A percentile compares a stretch with the other conserved stretches of the same genome.
phyloP scores from a whole-genome alignment of 2,113 vertebrate species.

The Micronycteris hirsuta region DNA sequence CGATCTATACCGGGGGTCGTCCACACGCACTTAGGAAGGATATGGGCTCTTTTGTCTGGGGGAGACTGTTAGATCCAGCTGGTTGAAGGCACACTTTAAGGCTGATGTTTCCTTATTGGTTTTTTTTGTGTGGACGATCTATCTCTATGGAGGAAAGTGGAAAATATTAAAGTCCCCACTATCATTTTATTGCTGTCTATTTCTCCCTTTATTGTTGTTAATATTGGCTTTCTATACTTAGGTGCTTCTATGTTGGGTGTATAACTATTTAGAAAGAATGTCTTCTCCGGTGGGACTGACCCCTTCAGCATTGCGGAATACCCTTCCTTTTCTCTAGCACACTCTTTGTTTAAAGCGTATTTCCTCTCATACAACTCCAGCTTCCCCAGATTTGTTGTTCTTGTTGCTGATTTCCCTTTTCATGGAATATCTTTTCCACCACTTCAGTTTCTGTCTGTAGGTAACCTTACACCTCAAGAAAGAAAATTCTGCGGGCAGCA shows the following conservation, averaged over 20 bases:
- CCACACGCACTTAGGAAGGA: too few species aligned
- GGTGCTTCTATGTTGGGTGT: too few species aligned
- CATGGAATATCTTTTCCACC: too few species aligned
- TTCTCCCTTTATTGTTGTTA: background rate
- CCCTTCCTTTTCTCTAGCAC: background rate
- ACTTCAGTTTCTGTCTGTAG: too few species aligned
- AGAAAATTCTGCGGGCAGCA: too few species aligned
- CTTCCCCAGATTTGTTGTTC: too few species aligned
- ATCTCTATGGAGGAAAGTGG: background rate
- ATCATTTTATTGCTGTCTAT: background rate
- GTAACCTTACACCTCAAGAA: too few species aligned
- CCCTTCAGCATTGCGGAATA: background rate
- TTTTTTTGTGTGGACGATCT: background rate
- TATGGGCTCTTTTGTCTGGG: background rate
- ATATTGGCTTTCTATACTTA: background rate
- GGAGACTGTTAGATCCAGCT: background rate
- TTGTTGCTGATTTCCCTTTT: too few species aligned
- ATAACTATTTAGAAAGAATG: too few species aligned
- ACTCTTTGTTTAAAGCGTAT: too few species aligned
- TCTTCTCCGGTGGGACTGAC: background rate
- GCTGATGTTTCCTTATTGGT: background rate
- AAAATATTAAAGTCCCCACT: background rate
- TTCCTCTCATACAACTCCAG: too few species aligned
- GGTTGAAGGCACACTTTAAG: background rate
- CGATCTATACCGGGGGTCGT: too few species aligned